Evolutionary conservation across 2,797 vertebrate genomes (phyloP), one percentile per base, ranked within the genome.

Genomic region (Chromis chromis): DNA sequence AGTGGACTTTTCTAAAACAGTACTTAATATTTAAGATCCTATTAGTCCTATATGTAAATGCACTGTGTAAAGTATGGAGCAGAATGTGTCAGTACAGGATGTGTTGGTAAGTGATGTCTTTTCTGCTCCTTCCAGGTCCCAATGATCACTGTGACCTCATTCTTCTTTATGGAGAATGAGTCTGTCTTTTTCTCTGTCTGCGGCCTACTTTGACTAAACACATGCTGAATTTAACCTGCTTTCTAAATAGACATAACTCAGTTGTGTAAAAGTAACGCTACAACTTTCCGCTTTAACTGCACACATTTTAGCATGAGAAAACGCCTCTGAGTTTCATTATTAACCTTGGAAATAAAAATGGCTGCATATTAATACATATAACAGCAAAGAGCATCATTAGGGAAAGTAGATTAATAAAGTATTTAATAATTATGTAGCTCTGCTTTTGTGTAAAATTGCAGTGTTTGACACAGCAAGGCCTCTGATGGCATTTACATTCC

Each of bases 81-180:
- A 14, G 2, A 14, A 22, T 53, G n/a, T 74, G 12, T 42, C 4
- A 42, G 31, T 53, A 1, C 24, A 48, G 36, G 28, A n/a, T 42
- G 42, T 79, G 55, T 69, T 80, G 49, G 65, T 94, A 66, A 92
- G 86, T 81, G 54, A 70, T 36, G 63, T 91, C 42, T 94, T 56
- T 90, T 94, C 85, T 92, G 83, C 83, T 91, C 90, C 75, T 88
- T 94, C 65, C 90, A 95, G 94, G 93, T 94, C 74, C 85, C 49
- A 81, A 81, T 91, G 86, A 90, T 85, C 88, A 90, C 82, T 85
- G 77, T 85, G 75, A 78, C 73, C 58, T 85, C 59, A 40, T 84
- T 86, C 74, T 59, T 82, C 73, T 75, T 54, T 36, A 59, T 72
- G 57, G 74, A 81, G 68, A 76, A 82, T 39, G 25, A 80, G n/a